phyloP scores from a whole-genome alignment of 2,113 vertebrate genomes.

The Carlito syrichta region DNA sequence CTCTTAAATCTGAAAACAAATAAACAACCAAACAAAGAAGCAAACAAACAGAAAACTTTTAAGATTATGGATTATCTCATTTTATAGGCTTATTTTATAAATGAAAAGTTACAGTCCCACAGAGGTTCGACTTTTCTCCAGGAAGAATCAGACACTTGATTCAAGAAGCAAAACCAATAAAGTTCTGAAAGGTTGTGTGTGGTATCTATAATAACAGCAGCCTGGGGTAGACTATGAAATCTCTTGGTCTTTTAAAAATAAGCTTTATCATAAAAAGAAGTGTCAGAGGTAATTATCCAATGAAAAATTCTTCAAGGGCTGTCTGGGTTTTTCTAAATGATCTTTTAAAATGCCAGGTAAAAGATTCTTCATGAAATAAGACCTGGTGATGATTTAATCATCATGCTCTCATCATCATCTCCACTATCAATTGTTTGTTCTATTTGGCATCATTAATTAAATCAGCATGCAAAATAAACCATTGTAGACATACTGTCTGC shows the following conservation, averaged over 20 bases:
- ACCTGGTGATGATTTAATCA: background rate
- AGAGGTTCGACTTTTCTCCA: background rate
- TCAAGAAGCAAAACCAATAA: background rate
- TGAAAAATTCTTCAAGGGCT: background rate
- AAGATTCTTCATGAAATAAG: background rate
- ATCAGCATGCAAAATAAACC: background rate
- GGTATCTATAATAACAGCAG: background rate
- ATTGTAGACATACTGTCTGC: background rate
- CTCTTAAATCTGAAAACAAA: background rate
- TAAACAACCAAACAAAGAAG: too few species aligned
- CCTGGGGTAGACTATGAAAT: background rate
- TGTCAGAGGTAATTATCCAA: background rate
- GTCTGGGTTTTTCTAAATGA: background rate
- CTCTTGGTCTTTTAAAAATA: background rate
- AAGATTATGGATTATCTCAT: background rate
- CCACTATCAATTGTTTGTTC: background rate
- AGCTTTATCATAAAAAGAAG: background rate
- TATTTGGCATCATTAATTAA: conserved; percentile 34
- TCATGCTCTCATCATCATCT: background rate
- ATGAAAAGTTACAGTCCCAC: background rate
- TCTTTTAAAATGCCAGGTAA: background rate
- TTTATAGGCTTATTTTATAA: background rate
- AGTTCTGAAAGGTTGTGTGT: background rate
- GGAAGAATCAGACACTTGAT: background rate
- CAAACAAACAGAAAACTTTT: background rate